Percentiles rank a stretch among this genome's conserved stretches.
Evolutionary conservation across 1,140 invertebrate genomes (phyloP).

Genomic region (Saccostrea cuccullata): DNA sequence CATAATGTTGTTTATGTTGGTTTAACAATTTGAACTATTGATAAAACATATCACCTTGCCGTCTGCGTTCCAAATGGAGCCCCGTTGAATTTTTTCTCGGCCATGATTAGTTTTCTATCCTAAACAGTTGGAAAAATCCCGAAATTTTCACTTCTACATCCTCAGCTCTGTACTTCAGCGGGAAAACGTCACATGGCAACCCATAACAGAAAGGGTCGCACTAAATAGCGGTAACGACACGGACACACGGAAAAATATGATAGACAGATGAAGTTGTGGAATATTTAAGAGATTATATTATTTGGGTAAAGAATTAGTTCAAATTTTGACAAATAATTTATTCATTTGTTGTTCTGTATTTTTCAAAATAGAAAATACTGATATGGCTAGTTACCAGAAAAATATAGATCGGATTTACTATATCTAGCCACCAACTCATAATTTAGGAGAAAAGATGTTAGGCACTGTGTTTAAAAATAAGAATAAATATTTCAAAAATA

Average conservation of each 20-base stretch:
- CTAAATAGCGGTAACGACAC: neutral
- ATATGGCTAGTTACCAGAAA: neutral
- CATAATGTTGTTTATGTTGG: neutral
- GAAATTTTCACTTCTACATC: conserved; percentile 26
- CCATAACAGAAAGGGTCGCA: neutral
- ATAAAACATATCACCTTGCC: conserved; percentile 64
- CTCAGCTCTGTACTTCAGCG: conserved; percentile 53
- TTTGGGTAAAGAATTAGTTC: too few species aligned
- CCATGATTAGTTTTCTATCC: conserved; percentile 59
- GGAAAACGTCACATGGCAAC: conserved; percentile 70
- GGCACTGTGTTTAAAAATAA: too few species aligned
- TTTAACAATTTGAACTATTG: neutral
- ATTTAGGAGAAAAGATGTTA: too few species aligned
- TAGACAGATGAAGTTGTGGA: too few species aligned
- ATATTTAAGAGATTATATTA: too few species aligned
- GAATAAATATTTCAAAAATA: too few species aligned
- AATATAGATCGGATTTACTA: too few species aligned
- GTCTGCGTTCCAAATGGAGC: conserved; percentile 76
- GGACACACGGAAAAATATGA: neutral
- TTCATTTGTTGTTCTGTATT: too few species aligned
- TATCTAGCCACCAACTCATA: too few species aligned
- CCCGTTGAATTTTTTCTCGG: conserved; percentile 73
- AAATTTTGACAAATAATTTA: too few species aligned
- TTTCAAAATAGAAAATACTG: neutral
- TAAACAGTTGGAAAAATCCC: neutral